These are phyloP conservation scores for Himalopsyche anomala DNA, from an alignment of 2,888 invertebrate genomes.

Conservation along the genomic window DNA sequence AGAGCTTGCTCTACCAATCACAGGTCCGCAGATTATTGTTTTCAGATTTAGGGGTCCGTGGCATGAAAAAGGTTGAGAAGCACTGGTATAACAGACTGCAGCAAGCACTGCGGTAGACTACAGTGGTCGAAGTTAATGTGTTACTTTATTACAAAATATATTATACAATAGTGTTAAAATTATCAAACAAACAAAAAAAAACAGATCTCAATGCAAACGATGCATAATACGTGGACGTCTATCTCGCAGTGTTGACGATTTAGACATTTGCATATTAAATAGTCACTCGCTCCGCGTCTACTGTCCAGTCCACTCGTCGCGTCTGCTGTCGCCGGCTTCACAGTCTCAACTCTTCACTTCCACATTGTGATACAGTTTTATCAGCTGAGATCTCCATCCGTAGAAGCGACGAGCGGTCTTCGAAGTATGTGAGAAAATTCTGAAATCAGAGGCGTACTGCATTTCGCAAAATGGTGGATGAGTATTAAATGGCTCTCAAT, in stretches of 20 bases:
- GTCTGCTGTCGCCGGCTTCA: neutral
- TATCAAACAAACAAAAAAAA: neutral
- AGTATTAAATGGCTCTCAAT: no score
- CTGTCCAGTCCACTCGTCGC: slow-evolving; percentile 28
- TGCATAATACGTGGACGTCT: neutral
- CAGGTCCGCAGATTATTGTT: no score
- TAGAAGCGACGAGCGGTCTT: slow-evolving; percentile 3
- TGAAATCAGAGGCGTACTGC: neutral
- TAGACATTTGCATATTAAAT: slow-evolving; percentile 59
- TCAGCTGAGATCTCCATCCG: slow-evolving; percentile 52
- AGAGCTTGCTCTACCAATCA: no score
- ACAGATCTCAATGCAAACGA: neutral
- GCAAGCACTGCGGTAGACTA: no score
- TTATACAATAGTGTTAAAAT: no score
- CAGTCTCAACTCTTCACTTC: slow-evolving; percentile 32
- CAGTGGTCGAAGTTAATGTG: no score
- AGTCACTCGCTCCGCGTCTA: slow-evolving; percentile 25
- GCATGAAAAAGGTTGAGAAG: no score
- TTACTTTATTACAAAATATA: no score
- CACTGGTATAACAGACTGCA: no score
- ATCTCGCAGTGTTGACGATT: slow-evolving; percentile 34
- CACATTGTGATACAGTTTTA: slow-evolving; percentile 52
- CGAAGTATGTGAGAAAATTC: neutral
- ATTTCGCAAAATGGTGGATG: no score
- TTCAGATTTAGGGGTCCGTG: no score